Evolutionary conservation across 2,113 vertebrate genomes (phyloP).

Genomic region (Tupaia chinensis): DNA sequence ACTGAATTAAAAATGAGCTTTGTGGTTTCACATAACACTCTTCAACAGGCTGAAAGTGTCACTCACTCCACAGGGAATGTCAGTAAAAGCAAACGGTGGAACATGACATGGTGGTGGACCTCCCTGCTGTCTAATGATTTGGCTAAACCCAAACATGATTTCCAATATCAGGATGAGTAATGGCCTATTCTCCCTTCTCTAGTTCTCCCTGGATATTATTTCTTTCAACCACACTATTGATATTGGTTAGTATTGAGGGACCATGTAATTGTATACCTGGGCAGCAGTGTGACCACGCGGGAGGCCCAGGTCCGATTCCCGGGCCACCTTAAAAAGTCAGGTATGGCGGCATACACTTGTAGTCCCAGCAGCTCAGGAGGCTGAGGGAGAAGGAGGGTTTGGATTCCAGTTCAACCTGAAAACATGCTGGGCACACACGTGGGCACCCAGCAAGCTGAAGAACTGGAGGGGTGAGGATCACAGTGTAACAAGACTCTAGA

Average conservation of each 20-base stretch:
- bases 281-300: too few relatives aligned
- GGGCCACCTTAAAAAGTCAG: too few relatives aligned
- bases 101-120: accelerated
- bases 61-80: neutral
- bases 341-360: too few relatives aligned
- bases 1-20: neutral
- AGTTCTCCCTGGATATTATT: neutral
- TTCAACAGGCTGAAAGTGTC: neutral
- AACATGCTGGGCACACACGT: too few relatives aligned
- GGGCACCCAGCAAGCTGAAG: too few relatives aligned
- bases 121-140: neutral
- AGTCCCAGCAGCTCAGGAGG: too few relatives aligned
- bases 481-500: too few relatives aligned
- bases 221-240: neutral
- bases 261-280: neutral
- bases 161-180: neutral
- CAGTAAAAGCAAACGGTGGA: neutral
- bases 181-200: neutral
- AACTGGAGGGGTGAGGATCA: too few relatives aligned
- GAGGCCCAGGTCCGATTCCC: too few relatives aligned
- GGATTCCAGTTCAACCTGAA: too few relatives aligned
- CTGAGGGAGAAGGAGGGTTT: too few relatives aligned
- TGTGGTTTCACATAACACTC: neutral
- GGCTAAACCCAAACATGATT: neutral
- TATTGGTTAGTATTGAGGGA: neutral